Conservation (phyloP, 2,113 vertebrate species). For the Grammomys surdaster region DNA sequence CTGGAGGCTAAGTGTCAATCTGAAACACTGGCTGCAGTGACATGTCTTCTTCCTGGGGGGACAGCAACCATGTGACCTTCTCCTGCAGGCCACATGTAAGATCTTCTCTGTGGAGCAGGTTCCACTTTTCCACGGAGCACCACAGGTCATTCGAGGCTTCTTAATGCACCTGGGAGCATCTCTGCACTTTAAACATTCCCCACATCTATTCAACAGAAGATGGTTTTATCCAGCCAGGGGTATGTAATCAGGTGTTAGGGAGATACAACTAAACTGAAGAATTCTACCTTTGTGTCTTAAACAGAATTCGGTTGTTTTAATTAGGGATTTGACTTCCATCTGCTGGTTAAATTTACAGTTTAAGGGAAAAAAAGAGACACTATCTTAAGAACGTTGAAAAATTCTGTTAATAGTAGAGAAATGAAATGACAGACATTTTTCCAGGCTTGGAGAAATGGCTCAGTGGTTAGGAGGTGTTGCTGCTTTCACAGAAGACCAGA, state of each 20-base stretch:
- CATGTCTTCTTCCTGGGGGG: background rate
- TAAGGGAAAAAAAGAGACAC: background rate
- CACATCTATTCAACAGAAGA: background rate
- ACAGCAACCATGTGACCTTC: background rate
- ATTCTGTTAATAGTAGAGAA: background rate
- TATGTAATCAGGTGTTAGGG: background rate
- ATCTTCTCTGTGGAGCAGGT: background rate
- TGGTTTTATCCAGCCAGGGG: background rate
- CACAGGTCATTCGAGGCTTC: background rate
- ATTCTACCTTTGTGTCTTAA: background rate
- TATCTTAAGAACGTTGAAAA: conserved; percentile 31
- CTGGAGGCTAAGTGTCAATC: background rate
- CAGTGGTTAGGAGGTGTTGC: background rate
- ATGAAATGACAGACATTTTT: background rate
- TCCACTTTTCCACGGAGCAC: background rate
- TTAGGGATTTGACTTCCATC: conserved; percentile 19
- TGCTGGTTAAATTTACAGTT: conserved; percentile 15
- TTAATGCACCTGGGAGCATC: background rate
- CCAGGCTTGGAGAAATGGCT: background rate
- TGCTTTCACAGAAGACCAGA: background rate
- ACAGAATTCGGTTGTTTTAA: conserved; percentile 11
- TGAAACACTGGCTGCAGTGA: background rate
- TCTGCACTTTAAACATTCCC: background rate
- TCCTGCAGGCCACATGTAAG: background rate
- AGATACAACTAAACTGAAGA: background rate